Evolutionary conservation across 2,113 vertebrate species (phyloP).

Genomic region (Nibea albiflora): DNA sequence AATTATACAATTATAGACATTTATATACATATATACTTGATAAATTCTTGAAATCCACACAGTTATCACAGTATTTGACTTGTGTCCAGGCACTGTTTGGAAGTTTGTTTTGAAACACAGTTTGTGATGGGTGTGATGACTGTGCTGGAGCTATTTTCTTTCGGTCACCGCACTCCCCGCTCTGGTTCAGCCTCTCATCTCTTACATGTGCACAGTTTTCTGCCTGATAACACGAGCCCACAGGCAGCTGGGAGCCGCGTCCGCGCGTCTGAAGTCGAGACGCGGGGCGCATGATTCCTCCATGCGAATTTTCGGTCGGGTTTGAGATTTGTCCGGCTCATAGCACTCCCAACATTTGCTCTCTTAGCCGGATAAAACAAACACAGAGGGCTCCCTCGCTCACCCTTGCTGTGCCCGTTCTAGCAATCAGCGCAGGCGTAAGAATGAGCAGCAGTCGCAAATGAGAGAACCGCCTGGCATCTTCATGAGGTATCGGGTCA

Average conservation of each 20-base stretch:
- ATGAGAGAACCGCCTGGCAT: conserved; percentile 36
- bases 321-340: conserved; percentile 15
- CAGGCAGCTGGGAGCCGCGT: conserved; percentile 16
- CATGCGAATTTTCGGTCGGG: conserved; percentile 11
- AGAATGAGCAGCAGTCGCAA: conserved; percentile 20
- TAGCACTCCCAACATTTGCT: background rate
- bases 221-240: conserved; percentile 15
- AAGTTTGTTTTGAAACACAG: background rate
- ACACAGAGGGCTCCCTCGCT: background rate
- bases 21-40: background rate
- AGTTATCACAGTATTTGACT: background rate
- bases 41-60: background rate
- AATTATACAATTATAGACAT: too few species aligned
- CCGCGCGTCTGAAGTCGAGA: conserved; percentile 12
- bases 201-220: conserved; percentile 23
- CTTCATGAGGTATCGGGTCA: conserved; percentile 44
- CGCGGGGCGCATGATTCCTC: background rate
- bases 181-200: conserved; percentile 15
- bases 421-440: conserved; percentile 24
- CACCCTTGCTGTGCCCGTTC: background rate
- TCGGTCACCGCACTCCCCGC: conserved; percentile 27
- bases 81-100: too few species aligned
- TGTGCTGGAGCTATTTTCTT: conserved; percentile 16
- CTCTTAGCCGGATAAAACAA: conserved; percentile 29
- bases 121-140: conserved; percentile 9